These are phyloP conservation scores for Erynnis tages DNA, from an alignment of 2,888 invertebrate genomes.

Conservation along the genomic window DNA sequence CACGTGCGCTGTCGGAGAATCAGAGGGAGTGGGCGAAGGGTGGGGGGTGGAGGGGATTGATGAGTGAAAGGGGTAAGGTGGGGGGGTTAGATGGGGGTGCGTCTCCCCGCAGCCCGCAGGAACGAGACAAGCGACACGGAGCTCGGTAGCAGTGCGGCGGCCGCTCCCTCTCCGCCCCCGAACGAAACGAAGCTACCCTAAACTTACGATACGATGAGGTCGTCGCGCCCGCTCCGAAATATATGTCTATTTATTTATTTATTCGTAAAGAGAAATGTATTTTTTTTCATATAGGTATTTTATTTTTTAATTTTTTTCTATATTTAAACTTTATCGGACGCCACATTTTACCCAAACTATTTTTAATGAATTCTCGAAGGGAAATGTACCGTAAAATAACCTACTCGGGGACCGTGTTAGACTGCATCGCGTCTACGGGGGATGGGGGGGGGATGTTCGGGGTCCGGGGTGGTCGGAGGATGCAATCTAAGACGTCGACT, in stretches of 20 bases:
- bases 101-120: conserved; percentile 42
- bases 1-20: conserved; percentile 6
- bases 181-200: conserved; percentile 47
- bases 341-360: conserved; percentile 67
- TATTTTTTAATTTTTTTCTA: conserved; percentile 51
- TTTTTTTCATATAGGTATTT: conserved; percentile 64
- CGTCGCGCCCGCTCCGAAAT: conserved; percentile 57
- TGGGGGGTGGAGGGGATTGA: background rate
- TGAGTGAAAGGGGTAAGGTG: background rate
- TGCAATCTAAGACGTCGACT: conserved; percentile 39
- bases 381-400: conserved; percentile 64
- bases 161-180: conserved; percentile 20
- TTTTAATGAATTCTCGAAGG: conserved; percentile 56
- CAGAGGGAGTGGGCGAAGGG: background rate
- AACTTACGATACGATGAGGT: conserved; percentile 45
- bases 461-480: conserved; percentile 19
- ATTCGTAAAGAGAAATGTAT: conserved; percentile 67
- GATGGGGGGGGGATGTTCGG: conserved; percentile 10
- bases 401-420: conserved; percentile 45
- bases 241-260: conserved; percentile 54
- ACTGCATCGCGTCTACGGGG: conserved; percentile 39
- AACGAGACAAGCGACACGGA: conserved; percentile 44
- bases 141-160: conserved; percentile 30
- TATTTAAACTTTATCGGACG: conserved; percentile 73
- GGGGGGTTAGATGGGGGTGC: conserved; percentile 16